Conservation (phyloP, 2,113 vertebrate genomes). For the Neolamprologus ventralis region DNA sequence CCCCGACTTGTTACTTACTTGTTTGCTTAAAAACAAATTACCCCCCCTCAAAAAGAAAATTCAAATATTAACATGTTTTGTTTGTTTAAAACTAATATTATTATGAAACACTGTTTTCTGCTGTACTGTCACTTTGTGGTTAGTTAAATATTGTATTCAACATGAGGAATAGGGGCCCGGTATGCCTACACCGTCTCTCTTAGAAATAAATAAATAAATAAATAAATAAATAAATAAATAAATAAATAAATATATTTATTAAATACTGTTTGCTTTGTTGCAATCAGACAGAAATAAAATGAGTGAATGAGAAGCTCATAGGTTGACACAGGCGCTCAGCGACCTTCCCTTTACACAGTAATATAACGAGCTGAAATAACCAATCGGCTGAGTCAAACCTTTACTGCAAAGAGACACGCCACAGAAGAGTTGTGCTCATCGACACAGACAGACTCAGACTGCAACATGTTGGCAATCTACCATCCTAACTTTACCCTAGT, state of each 20-base stretch:
- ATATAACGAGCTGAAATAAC: not conserved
- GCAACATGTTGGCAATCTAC: not conserved
- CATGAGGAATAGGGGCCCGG: not conserved
- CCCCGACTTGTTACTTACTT: not conserved
- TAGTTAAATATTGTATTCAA: not conserved
- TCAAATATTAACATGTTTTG: not conserved
- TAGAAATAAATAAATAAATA: fast-evolving
- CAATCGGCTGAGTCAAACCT: fast-evolving
- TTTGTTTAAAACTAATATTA: not conserved
- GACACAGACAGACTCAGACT: not conserved
- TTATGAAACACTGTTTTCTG: not conserved
- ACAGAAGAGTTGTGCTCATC: not conserved
- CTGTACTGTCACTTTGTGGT: not conserved
- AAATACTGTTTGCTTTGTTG: not conserved
- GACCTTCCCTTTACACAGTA: not conserved
- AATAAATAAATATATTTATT: too few relatives aligned
- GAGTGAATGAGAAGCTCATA: not conserved
- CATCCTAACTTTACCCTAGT: not conserved
- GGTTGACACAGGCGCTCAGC: not conserved
- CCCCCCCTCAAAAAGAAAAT: not conserved
- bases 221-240: fast-evolving
- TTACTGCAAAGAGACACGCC: not conserved
- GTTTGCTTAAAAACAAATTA: not conserved
- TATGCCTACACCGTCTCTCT: not conserved
- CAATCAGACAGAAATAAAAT: not conserved